Percentiles rank a stretch among this genome's conserved stretches.
Evolutionary conservation across 2,797 vertebrate genomes (phyloP).

Genomic region (Chaenodraco wilsoni): DNA sequence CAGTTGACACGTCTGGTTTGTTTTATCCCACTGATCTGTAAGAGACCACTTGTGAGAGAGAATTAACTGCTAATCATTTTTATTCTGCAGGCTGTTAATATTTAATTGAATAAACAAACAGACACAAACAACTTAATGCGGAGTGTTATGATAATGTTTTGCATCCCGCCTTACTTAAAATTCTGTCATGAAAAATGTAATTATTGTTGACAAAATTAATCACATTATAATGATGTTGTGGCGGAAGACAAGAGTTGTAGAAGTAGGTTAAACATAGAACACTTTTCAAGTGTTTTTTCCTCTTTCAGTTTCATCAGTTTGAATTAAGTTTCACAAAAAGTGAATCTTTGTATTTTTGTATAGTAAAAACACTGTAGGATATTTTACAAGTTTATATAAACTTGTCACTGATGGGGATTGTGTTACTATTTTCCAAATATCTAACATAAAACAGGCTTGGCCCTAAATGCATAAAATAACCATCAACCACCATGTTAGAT

Average conservation of each 20-base stretch:
- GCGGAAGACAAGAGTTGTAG: slow-evolving; percentile 42
- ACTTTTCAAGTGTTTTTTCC: slow-evolving; percentile 28
- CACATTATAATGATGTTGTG: slow-evolving; percentile 60
- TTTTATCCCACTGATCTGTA: slow-evolving; percentile 66
- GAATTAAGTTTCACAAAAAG: background rate
- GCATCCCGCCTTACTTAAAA: slow-evolving; percentile 71
- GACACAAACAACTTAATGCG: slow-evolving; percentile 78
- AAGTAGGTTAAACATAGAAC: slow-evolving; percentile 49
- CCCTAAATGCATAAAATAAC: too few relatives aligned
- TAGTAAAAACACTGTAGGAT: too few relatives aligned
- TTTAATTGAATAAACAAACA: slow-evolving; percentile 82
- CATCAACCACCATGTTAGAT: too few relatives aligned
- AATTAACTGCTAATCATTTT: slow-evolving; percentile 77
- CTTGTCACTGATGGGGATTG: too few relatives aligned
- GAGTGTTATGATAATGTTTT: slow-evolving; percentile 75
- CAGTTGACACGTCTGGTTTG: slow-evolving; percentile 51
- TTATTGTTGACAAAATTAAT: slow-evolving; percentile 79
- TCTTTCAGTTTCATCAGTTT: slow-evolving; percentile 8
- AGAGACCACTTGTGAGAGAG: slow-evolving; percentile 63
- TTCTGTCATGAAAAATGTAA: slow-evolving; percentile 79
- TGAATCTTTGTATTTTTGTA: background rate
- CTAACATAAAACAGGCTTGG: too few relatives aligned
- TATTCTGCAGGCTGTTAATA: slow-evolving; percentile 75
- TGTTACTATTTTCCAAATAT: too few relatives aligned
- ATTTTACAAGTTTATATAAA: too few relatives aligned